A percentile compares a stretch with the other conserved stretches of the same genome.
phyloP scores from a whole-genome alignment of 2,113 vertebrate species.

The pig (Sus scrofa) region DNA sequence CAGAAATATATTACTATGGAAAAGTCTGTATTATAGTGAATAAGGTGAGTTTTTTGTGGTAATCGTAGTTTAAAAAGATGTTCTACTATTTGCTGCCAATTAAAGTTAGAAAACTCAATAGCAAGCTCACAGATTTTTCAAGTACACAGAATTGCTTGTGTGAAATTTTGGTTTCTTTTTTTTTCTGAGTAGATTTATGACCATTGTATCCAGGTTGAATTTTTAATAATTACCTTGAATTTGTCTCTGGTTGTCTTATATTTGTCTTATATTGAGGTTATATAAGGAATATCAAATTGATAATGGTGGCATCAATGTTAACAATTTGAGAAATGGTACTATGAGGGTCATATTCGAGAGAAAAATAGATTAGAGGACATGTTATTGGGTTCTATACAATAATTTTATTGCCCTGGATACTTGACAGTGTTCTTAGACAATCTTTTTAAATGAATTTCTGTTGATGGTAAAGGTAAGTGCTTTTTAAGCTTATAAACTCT shows the following conservation, averaged over 20 bases:
- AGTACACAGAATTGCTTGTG: slow-evolving; percentile 49
- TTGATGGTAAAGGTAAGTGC: slow-evolving; percentile 15
- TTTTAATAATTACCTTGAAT: slow-evolving; percentile 24
- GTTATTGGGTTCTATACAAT: neutral
- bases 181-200: slow-evolving; percentile 39
- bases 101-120: slow-evolving; percentile 51
- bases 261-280: too few species aligned
- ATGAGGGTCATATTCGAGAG: slow-evolving; percentile 12
- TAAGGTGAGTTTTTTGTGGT: neutral
- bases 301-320: neutral
- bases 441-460: slow-evolving; percentile 40
- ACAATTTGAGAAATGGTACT: neutral
- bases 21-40: slow-evolving; percentile 6
- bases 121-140: slow-evolving; percentile 48
- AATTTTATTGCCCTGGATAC: slow-evolving; percentile 44
- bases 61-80: neutral
- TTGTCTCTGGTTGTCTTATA: neutral
- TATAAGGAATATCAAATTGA: slow-evolving; percentile 34
- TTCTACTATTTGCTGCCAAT: slow-evolving; percentile 20
- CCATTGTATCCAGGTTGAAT: neutral
- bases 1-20: slow-evolving; percentile 42
- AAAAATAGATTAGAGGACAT: slow-evolving; percentile 15
- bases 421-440: slow-evolving; percentile 31
- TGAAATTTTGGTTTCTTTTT: slow-evolving; percentile 43
- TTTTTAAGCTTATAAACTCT: neutral